phyloP scores from a whole-genome alignment of 35 echinoderm and acorn worm genomes.

The Antedon bifida region DNA sequence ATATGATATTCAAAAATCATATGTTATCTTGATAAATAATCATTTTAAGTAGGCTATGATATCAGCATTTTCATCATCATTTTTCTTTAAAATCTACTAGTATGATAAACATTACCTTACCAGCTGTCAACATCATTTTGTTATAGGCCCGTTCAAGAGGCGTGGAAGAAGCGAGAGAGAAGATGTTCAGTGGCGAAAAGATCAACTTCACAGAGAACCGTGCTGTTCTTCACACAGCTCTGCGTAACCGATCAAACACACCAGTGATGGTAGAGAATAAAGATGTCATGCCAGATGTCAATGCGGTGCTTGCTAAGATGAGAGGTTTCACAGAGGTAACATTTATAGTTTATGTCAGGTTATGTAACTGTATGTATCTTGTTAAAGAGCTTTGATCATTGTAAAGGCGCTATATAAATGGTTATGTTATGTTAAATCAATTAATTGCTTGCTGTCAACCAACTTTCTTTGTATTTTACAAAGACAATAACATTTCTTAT shows the following conservation, averaged over 20 bases:
- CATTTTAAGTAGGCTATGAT: background rate
- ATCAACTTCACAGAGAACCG: constrained; percentile 95
- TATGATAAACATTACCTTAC: no score
- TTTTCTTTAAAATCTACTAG: background rate
- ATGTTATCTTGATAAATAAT: background rate
- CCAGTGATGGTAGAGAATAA: constrained; percentile 68
- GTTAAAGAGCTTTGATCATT: no score
- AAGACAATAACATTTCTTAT: no score
- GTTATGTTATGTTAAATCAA: no score
- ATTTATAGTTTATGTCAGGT: background rate
- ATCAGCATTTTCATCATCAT: background rate
- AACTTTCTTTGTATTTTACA: no score
- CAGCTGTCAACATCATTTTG: background rate
- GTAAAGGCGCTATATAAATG: no score
- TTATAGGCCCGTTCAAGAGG: constrained; percentile 43
- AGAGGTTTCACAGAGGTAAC: constrained; percentile 67
- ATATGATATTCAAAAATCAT: background rate
- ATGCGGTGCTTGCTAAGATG: constrained; percentile 58
- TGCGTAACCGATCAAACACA: constrained; percentile 79
- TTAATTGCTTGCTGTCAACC: no score
- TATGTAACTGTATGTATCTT: no score
- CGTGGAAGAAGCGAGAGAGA: constrained; percentile 53
- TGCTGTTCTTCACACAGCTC: constrained; percentile 75
- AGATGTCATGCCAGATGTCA: constrained; percentile 81
- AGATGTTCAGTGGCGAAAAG: constrained; percentile 83